These are phyloP conservation scores for Silurus lanzhouensis DNA, from an alignment of 2,797 vertebrate species.

Conservation along the genomic window DNA sequence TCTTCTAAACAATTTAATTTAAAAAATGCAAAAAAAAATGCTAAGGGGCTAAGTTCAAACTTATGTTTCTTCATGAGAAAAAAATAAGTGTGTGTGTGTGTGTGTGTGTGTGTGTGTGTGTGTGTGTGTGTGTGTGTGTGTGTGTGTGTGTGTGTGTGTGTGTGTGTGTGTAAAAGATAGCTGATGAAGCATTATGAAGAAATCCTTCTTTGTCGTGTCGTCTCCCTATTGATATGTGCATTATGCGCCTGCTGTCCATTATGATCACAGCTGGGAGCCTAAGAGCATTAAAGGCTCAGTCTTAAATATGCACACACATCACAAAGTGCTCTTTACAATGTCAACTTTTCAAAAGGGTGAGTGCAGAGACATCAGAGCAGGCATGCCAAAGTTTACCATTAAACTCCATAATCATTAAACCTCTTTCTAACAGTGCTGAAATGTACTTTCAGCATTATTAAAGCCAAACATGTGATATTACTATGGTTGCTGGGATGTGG, in stretches of 20 bases:
- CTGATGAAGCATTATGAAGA: slow-evolving; percentile 39
- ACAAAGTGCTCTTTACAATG: slow-evolving; percentile 56
- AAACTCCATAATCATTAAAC: slow-evolving; percentile 40
- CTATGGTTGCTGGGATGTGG: background rate
- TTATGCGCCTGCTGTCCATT: slow-evolving; percentile 33
- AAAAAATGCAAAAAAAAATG: background rate
- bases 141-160: background rate
- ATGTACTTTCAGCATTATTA: slow-evolving; percentile 17
- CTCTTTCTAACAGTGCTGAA: slow-evolving; percentile 28
- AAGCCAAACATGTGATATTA: background rate
- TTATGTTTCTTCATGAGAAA: background rate
- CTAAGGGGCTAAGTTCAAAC: background rate
- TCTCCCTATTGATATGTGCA: slow-evolving; percentile 48
- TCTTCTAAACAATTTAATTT: too few relatives aligned
- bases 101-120: background rate
- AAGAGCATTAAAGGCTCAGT: slow-evolving; percentile 43
- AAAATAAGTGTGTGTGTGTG: background rate
- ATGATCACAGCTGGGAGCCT: slow-evolving; percentile 40
- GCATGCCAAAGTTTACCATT: slow-evolving; percentile 36
- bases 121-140: background rate
- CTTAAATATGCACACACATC: slow-evolving; percentile 55
- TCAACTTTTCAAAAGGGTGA: slow-evolving; percentile 62
- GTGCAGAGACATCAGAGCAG: slow-evolving; percentile 16
- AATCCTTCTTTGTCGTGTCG: slow-evolving; percentile 1
- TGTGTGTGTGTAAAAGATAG: background rate